Evolutionary conservation across 2,888 invertebrate genomes (phyloP).

Genomic region (Stenodera caucasica): DNA sequence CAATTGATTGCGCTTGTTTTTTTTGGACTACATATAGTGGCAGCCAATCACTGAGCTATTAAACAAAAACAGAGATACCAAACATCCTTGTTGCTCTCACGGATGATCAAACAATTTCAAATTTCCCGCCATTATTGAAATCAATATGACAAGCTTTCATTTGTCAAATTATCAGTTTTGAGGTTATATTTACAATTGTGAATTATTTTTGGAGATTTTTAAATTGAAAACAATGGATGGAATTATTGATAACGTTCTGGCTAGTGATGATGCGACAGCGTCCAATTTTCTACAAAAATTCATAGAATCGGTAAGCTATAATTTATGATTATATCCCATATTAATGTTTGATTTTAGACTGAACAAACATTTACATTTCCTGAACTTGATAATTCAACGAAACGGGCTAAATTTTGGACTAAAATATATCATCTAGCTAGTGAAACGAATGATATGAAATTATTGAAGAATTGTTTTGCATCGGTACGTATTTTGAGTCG

Average conservation of each 20-base stretch:
- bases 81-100: no score
- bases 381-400: conserved; percentile 60
- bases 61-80: no score
- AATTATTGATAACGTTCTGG: conserved; percentile 13
- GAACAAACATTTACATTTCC: conserved; percentile 64
- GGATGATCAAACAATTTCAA: no score
- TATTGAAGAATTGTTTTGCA: conserved; percentile 62
- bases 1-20: no score
- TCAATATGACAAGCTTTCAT: no score
- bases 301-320: conserved; percentile 52
- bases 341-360: conserved; percentile 53
- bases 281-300: conserved; percentile 49
- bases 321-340: background rate
- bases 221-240: conserved; percentile 7
- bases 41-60: no score
- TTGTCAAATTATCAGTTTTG: background rate
- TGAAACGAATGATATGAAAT: conserved; percentile 52
- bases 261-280: conserved; percentile 42
- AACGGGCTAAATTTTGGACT: conserved; percentile 64
- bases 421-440: conserved; percentile 63
- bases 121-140: no score
- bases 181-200: background rate
- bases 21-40: no score
- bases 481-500: conserved; percentile 71
- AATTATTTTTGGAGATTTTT: background rate